Evolutionary conservation across 2,113 vertebrate species (phyloP).

Genomic region (Taxidea taxus): DNA sequence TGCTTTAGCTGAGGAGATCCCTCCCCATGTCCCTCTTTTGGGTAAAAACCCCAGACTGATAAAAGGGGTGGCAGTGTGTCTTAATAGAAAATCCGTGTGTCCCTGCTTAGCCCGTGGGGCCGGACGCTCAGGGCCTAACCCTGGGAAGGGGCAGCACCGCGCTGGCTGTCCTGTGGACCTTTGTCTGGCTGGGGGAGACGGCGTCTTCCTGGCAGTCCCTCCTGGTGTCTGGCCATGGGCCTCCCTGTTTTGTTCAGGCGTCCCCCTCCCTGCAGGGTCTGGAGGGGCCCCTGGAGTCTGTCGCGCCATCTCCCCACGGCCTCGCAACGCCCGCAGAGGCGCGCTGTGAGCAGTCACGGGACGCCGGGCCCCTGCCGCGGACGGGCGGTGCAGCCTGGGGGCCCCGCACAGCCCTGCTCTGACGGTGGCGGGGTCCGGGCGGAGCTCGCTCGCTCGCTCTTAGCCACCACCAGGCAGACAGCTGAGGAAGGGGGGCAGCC

Average conservation of each 20-base stretch:
- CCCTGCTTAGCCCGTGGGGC: accelerated
- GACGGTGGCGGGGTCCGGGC: background rate
- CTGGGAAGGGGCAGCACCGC: accelerated
- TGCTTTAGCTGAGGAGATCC: accelerated
- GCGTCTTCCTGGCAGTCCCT: background rate
- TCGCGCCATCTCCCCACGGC: background rate
- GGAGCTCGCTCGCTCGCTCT: background rate
- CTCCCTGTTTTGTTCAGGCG: background rate
- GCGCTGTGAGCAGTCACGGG: accelerated
- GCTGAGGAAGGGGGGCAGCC: background rate
- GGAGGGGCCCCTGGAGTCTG: background rate
- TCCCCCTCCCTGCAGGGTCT: background rate
- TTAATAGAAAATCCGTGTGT: background rate
- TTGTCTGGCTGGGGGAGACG: no score
- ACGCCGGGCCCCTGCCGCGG: accelerated
- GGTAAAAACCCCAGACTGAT: background rate
- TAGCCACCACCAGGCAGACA: accelerated
- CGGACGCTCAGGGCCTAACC: accelerated
- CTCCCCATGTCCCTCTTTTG: accelerated
- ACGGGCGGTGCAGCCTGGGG: accelerated
- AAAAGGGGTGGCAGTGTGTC: accelerated
- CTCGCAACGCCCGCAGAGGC: accelerated
- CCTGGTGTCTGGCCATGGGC: background rate
- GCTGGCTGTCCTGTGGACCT: accelerated
- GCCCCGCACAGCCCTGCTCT: background rate